Percentiles rank a stretch among this genome's conserved stretches.
These are phyloP conservation scores for Leucopternis melanops DNA, from an alignment of 2,113 vertebrate genomes.

Conservation along the genomic window DNA sequence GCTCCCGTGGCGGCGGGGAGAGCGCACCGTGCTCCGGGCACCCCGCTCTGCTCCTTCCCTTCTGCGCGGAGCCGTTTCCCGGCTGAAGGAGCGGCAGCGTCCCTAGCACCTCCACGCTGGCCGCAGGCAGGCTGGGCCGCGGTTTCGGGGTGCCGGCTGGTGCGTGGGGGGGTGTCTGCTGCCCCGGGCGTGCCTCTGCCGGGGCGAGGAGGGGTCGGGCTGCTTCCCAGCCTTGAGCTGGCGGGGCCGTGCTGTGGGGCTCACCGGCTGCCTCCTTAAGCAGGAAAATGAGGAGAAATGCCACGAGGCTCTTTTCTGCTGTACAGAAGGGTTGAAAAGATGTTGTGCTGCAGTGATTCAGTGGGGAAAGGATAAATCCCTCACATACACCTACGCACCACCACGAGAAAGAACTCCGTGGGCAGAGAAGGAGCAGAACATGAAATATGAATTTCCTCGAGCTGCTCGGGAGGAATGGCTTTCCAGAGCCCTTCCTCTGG, in stretches of 20 bases:
- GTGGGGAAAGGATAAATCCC: constrained; percentile 66
- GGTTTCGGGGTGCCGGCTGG: not conserved
- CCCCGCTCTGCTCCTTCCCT: not conserved
- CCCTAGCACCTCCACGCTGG: not conserved
- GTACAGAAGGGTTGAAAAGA: constrained; percentile 62
- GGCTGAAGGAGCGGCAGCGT: not conserved
- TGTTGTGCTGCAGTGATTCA: constrained; percentile 65
- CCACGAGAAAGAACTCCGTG: constrained; percentile 62
- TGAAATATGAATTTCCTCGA: constrained; percentile 48
- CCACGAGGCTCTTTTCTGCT: constrained; percentile 9
- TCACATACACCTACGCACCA: constrained; percentile 59
- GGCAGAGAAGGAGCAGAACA: constrained; percentile 62
- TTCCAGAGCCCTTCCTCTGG: not conserved
- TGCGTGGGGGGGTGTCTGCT: too few species aligned
- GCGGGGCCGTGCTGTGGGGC: not conserved
- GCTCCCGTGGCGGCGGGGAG: fast-evolving
- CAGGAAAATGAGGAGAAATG: constrained; percentile 7
- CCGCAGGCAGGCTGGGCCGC: not conserved
- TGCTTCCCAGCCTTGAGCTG: not conserved
- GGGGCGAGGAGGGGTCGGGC: fast-evolving
- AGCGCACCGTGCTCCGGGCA: fast-evolving
- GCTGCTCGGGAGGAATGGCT: not conserved
- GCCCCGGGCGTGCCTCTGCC: fast-evolving
- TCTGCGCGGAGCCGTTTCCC: fast-evolving
- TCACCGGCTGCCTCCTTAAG: not conserved